Evolutionary conservation across 2,888 invertebrate species (phyloP), one percentile per base, ranked within the genome.

Genomic region (Euplagia quadripunctaria): DNA sequence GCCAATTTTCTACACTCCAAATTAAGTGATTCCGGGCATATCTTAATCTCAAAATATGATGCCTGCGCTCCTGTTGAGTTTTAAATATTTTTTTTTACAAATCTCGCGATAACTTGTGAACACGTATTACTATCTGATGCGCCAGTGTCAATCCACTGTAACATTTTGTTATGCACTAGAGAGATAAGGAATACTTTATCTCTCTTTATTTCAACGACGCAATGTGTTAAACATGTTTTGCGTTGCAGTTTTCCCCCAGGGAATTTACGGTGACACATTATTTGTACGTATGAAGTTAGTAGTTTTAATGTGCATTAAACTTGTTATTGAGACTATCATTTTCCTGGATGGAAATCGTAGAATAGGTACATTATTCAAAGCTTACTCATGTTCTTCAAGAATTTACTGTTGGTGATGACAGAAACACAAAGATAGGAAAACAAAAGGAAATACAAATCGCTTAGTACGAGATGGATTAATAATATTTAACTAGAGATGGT

Each of bases 331-430:
- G 14, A 20, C 43, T 7, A 42, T 43, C 8, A 20, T 68, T 68
- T 68, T 68, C 68, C 68, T 52, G 55, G 14, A 68, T 58, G 55
- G 51, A 51, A 41, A 66, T 66, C 17, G 31, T 66, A 41, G 31
- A 51, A 49, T 51, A 66, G 41, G 66, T 65, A n/a, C 12, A n/a
- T 66, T 41, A 11, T 17, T 17, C 43, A n/a, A 16, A 58, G 16
- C 42, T 20, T 68, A 55, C n/a, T 52, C 55, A 58, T 43, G 7
- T 7, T 58, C n/a, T 16, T 16, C 43, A 20, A 51, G 42, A 42
- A 68, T 55, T 43, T 14, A n/a, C 68, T 52, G 52, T 49, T 42
- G 9, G 7, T 20, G n/a, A 64, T 46, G 68, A 5, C 4, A 41
- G 41, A 17, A 41, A 52, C 9, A 3, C 52, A 42, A 20, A n/a